Percentiles rank a stretch among this genome's conserved stretches.
Conservation (phyloP, 1,140 invertebrate species). For the Saccostrea cuccullata region DNA sequence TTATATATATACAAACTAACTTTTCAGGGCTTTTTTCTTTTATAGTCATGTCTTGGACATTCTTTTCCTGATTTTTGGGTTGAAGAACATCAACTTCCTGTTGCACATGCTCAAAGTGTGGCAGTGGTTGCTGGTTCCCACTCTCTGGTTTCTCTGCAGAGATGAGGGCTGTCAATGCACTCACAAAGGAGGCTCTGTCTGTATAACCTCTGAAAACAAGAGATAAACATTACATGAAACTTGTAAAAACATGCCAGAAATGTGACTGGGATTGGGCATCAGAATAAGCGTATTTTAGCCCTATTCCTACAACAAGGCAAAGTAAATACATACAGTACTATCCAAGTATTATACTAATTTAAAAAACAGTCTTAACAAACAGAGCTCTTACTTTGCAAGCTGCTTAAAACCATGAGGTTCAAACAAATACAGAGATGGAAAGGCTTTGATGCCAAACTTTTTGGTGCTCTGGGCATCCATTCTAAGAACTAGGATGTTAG, state of each 20-base stretch:
- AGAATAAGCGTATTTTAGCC: no score
- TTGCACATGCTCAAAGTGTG: neutral
- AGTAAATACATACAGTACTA: no score
- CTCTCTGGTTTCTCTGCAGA: neutral
- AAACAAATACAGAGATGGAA: conserved; percentile 70
- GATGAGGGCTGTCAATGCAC: neutral
- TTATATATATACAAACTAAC: neutral
- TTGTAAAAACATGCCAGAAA: no score
- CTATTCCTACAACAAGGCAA: no score
- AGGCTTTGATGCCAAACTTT: conserved; percentile 71
- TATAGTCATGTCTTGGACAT: neutral
- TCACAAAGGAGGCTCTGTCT: conserved; percentile 14
- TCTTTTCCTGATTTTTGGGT: neutral
- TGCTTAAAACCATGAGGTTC: neutral
- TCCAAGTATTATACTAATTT: no score
- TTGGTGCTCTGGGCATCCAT: conserved; percentile 65
- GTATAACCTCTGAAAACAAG: conserved; percentile 21
- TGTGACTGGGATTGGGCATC: no score
- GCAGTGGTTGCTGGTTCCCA: neutral
- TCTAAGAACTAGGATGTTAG: conserved; percentile 63
- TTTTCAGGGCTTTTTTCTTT: neutral
- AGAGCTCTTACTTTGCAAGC: conserved; percentile 8
- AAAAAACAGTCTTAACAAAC: no score
- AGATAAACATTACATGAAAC: neutral
- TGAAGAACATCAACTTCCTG: neutral